Evolutionary conservation across 2,888 invertebrate genomes (phyloP).

Genomic region (Sussaba pulchella): DNA sequence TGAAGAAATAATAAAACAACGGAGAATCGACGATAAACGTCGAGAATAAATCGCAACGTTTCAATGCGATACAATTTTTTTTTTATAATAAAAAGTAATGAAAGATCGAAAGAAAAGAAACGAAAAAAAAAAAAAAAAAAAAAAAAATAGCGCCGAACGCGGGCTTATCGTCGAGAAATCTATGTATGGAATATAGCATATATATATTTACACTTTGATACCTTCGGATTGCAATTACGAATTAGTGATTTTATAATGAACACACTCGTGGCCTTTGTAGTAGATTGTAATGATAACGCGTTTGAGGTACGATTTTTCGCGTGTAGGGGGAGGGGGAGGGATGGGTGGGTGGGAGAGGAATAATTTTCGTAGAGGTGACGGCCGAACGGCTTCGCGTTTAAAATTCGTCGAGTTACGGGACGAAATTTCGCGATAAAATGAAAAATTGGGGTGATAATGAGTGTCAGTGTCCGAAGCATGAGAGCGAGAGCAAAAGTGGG

Average conservation of each 20-base stretch:
- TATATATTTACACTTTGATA: slow-evolving; percentile 72
- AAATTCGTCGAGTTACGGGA: slow-evolving; percentile 6
- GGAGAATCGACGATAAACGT: slow-evolving; percentile 27
- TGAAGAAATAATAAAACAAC: too few relatives aligned
- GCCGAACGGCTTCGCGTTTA: slow-evolving; percentile 39
- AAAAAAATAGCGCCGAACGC: slow-evolving; percentile 54
- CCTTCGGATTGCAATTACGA: slow-evolving; percentile 72
- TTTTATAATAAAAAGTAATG: too few relatives aligned
- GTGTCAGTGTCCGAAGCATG: slow-evolving; percentile 60
- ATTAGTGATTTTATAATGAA: slow-evolving; percentile 81
- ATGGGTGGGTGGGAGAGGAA: too few relatives aligned
- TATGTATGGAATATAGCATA: slow-evolving; percentile 61
- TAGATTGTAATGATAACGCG: slow-evolving; percentile 48
- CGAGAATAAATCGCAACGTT: slow-evolving; percentile 22
- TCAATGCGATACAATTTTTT: slow-evolving; percentile 44
- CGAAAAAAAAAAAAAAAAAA: too few relatives aligned
- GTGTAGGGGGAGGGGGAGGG: slow-evolving; percentile 14
- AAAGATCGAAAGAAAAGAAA: too few relatives aligned
- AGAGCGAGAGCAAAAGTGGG: slow-evolving; percentile 68
- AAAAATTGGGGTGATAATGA: too few relatives aligned
- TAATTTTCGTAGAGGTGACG: slow-evolving; percentile 55
- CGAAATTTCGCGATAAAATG: slow-evolving; percentile 50
- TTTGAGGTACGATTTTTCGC: too few relatives aligned
- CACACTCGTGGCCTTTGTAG: slow-evolving; percentile 82
- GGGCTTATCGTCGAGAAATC: slow-evolving; percentile 56